These are phyloP conservation scores for Syrista parreyssii DNA, from an alignment of 2,888 invertebrate species.

Conservation along the genomic window DNA sequence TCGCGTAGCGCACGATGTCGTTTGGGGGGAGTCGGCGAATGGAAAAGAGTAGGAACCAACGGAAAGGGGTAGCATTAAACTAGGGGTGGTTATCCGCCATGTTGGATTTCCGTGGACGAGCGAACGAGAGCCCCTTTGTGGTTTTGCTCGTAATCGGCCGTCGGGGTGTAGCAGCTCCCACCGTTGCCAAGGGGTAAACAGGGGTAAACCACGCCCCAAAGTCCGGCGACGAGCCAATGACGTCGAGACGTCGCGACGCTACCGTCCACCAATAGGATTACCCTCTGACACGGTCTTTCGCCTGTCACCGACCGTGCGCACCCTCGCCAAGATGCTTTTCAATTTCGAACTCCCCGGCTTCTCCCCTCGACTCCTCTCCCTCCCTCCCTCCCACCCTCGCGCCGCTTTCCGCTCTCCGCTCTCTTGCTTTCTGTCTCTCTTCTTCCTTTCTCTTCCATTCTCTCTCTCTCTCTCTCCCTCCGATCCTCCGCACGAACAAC, in stretches of 20 bases:
- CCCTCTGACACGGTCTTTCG: slow-evolving; percentile 66
- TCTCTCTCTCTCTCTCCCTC: too few relatives aligned
- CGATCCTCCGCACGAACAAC: too few relatives aligned
- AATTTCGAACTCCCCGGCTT: slow-evolving; percentile 40
- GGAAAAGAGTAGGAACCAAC: slow-evolving; percentile 7
- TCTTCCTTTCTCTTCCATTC: too few relatives aligned
- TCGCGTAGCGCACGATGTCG: slow-evolving; percentile 14
- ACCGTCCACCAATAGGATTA: slow-evolving; percentile 66
- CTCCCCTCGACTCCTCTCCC: background rate
- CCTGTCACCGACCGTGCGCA: slow-evolving; percentile 57
- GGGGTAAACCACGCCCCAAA: slow-evolving; percentile 53
- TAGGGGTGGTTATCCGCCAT: slow-evolving; percentile 51
- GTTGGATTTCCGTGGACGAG: slow-evolving; percentile 47
- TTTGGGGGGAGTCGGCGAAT: slow-evolving; percentile 16
- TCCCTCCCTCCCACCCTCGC: background rate
- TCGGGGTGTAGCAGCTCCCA: slow-evolving; percentile 38
- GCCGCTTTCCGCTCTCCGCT: background rate
- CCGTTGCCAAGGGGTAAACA: slow-evolving; percentile 21
- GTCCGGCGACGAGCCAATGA: slow-evolving; percentile 55
- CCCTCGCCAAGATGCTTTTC: slow-evolving; percentile 47
- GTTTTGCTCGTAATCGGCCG: slow-evolving; percentile 49
- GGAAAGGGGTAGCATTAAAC: background rate
- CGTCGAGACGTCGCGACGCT: slow-evolving; percentile 60
- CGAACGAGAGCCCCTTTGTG: slow-evolving; percentile 33
- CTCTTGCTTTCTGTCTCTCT: background rate